Conservation (phyloP, 1,140 invertebrate species). For the Leptestheria dahalacensis region DNA sequence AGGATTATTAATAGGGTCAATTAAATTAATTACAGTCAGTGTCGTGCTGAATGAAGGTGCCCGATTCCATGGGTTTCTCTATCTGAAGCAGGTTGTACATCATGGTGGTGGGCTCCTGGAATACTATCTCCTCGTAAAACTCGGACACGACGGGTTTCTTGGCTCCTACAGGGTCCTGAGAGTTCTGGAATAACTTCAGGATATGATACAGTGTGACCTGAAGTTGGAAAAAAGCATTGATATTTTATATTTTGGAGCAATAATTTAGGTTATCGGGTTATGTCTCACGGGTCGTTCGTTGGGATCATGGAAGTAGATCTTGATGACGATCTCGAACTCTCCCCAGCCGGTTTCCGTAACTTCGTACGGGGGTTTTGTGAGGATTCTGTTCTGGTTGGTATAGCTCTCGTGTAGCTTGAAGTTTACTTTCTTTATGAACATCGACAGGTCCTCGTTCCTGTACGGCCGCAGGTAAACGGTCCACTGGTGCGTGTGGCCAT, state of each 20-base stretch:
- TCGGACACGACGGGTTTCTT: conserved; percentile 79
- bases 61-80: conserved; percentile 48
- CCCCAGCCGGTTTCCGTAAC: conserved; percentile 98
- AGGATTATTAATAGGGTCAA: conserved; percentile 26
- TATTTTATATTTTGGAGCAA: background rate
- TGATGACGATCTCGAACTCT: conserved; percentile 97
- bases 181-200: conserved; percentile 81
- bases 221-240: conserved; percentile 27
- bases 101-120: conserved; percentile 79
- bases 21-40: conserved; percentile 86
- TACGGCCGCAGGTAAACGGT: conserved; percentile 95
- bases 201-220: conserved; percentile 92
- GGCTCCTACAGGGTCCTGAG: conserved; percentile 34
- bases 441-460: conserved; percentile 82
- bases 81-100: conserved; percentile 68
- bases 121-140: conserved; percentile 94
- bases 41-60: conserved; percentile 64
- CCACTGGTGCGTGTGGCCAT: conserved; percentile 93
- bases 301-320: conserved; percentile 94
- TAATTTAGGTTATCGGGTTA: conserved; percentile 11
- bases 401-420: conserved; percentile 98
- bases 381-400: conserved; percentile 78
- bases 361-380: conserved; percentile 91
- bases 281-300: conserved; percentile 78
- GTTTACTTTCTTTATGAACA: conserved; percentile 80